phyloP scores from a whole-genome alignment of 2,797 vertebrate species.

The Macropodus opercularis region DNA sequence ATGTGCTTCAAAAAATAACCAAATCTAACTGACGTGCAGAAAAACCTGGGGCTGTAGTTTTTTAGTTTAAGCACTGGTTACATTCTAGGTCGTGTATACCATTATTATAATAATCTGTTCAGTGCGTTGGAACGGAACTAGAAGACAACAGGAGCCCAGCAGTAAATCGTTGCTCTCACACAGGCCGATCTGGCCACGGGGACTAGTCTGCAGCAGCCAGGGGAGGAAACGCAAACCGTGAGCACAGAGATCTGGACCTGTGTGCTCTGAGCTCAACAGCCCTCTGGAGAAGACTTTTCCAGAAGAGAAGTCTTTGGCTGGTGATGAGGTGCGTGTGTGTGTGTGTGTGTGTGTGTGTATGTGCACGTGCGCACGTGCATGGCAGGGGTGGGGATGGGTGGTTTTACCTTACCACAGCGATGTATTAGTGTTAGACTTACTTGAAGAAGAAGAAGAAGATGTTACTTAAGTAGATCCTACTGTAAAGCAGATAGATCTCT shows the following conservation, averaged over 20 bases:
- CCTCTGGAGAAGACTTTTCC: conserved; percentile 15
- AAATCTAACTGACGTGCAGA: conserved; percentile 18
- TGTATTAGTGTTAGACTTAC: conserved; percentile 80
- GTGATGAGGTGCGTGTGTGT: conserved; percentile 22
- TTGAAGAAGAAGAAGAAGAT: conserved; percentile 75
- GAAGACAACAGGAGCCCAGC: not conserved
- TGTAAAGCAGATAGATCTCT: conserved; percentile 76
- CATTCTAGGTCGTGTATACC: conserved; percentile 10
- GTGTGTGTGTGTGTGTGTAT: conserved; percentile 20
- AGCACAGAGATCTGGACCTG: conserved; percentile 20
- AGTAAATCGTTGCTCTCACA: not conserved
- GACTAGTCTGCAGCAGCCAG: not conserved
- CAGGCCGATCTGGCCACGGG: not conserved
- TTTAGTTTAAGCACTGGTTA: not conserved
- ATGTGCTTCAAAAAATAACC: conserved; percentile 11
- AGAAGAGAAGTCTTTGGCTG: conserved; percentile 26
- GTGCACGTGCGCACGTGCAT: too few species aligned
- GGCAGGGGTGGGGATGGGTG: conserved; percentile 8
- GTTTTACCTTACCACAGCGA: conserved; percentile 53
- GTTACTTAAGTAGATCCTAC: conserved; percentile 77
- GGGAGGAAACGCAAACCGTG: conserved; percentile 17
- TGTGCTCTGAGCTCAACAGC: conserved; percentile 3
- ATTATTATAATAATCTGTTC: not conserved
- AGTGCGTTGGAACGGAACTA: not conserved
- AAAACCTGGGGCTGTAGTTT: conserved; percentile 1